phyloP scores from a whole-genome alignment of 2,113 vertebrate species.

The Lepus timidus region DNA sequence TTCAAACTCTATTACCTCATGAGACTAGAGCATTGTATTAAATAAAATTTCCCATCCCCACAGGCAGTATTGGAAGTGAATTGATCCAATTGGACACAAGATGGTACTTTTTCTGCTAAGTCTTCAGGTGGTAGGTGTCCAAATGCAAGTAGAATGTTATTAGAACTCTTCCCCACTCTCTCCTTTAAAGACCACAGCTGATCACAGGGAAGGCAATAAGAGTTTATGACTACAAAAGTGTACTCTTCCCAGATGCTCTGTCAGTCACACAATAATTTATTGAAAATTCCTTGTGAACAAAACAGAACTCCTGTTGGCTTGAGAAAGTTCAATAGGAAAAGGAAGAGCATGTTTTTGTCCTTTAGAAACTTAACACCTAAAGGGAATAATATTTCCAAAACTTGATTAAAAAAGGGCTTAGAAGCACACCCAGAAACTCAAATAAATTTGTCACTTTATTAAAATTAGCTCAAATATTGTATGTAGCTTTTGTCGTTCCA shows the following conservation, averaged over 20 bases:
- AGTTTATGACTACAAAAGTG: background rate
- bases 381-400: background rate
- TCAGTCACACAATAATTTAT: background rate
- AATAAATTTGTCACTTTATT: background rate
- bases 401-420: conserved; percentile 2
- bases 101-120: background rate
- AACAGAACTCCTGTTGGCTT: background rate
- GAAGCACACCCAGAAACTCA: background rate
- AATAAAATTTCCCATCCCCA: background rate
- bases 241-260: background rate
- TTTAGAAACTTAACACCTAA: background rate
- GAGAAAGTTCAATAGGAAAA: background rate
- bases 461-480: background rate
- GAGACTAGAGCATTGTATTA: background rate
- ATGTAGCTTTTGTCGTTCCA: background rate
- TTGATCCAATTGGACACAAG: accelerated
- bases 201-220: background rate
- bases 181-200: background rate
- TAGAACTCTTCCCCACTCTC: background rate
- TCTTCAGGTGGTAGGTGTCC: background rate
- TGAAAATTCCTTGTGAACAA: conserved; percentile 12
- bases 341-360: conserved; percentile 7
- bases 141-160: background rate
- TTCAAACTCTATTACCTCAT: background rate
- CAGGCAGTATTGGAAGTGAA: background rate